Evolutionary conservation across 1,140 invertebrate species (phyloP), one percentile per base, ranked within the genome.

Genomic region (Pectinophora gossypiella): DNA sequence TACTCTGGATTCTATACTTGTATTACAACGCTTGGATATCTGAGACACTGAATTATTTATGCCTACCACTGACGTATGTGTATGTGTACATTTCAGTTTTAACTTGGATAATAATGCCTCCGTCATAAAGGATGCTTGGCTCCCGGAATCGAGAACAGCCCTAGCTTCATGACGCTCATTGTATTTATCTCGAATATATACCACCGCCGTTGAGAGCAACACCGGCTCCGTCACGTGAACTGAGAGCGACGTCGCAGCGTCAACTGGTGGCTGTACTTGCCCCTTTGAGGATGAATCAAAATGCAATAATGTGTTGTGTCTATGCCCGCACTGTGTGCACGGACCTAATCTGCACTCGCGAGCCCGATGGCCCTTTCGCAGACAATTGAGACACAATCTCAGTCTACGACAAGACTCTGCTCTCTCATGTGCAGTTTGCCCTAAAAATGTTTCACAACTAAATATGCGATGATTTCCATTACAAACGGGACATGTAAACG

Each of bases 31-130:
- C 23, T 49, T 49, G 3, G 48, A 9, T 19, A 49, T 40, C 12
- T 40, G 12, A 2, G 48, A 21, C 7, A 49, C 48, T 1, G 13
- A 7, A 38, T 59, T 51, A 20, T 49, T 54, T 42, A 54, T 40
- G 16, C 50, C 48, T 50, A 61, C 21, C 23, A 56, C 48, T 49
- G 51, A 40, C 47, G 57, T 32, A 27, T 64, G 22, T 36, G 20
- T 27, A 36, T 38, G 20, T 49, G 32, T 50, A 15, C n/a, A 1
- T 42, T 50, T 40, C 13, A 38, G 1, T 22, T 20, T 1, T n/a
- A 50, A 40, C 27, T 42, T 50, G 18, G n/a, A 4, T 9, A 12
- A 42, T 19, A 50, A 42, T 10, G 35, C 20, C n/a, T 50, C 18
- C 48, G 48, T 50, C 12, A 50, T 50, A 9, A 50, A 40, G 12